Conservation (phyloP, 2,113 vertebrate species). For the Esox niger region DNA sequence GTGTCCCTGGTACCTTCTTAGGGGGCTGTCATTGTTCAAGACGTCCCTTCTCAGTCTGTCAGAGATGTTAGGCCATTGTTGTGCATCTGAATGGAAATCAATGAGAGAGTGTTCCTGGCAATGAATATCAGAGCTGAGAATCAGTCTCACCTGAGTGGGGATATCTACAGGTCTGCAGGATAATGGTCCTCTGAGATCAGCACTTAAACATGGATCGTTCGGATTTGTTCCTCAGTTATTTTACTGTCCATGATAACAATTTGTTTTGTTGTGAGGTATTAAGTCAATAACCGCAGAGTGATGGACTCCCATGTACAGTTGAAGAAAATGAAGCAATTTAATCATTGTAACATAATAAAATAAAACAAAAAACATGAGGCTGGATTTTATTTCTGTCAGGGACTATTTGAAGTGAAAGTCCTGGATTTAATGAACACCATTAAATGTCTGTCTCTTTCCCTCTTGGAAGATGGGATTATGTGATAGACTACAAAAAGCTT, state of each 20-base stretch:
- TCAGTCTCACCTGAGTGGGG: constrained; percentile 5
- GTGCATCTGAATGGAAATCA: constrained; percentile 15
- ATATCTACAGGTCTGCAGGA: neutral
- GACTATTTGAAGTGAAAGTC: neutral
- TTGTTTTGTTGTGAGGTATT: too few relatives aligned
- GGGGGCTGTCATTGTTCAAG: constrained; percentile 19
- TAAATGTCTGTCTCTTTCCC: neutral
- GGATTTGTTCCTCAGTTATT: neutral
- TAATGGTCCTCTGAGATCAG: constrained; percentile 1
- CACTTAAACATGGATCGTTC: neutral
- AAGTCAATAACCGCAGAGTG: too few relatives aligned
- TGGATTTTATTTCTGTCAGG: too few relatives aligned
- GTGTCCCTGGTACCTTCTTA: constrained; percentile 18
- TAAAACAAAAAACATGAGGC: too few relatives aligned
- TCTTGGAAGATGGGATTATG: neutral
- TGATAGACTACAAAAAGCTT: neutral
- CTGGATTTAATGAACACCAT: neutral
- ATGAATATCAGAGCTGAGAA: neutral
- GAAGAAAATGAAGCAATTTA: too few relatives aligned
- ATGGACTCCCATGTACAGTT: too few relatives aligned
- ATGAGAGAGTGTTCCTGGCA: neutral
- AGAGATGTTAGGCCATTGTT: constrained; percentile 5
- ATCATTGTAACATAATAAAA: too few relatives aligned
- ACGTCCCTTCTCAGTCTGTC: constrained; percentile 13
- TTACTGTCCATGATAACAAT: neutral